These are phyloP conservation scores for Diarsia mendica DNA, from an alignment of 2,888 invertebrate genomes.

Conservation along the genomic window DNA sequence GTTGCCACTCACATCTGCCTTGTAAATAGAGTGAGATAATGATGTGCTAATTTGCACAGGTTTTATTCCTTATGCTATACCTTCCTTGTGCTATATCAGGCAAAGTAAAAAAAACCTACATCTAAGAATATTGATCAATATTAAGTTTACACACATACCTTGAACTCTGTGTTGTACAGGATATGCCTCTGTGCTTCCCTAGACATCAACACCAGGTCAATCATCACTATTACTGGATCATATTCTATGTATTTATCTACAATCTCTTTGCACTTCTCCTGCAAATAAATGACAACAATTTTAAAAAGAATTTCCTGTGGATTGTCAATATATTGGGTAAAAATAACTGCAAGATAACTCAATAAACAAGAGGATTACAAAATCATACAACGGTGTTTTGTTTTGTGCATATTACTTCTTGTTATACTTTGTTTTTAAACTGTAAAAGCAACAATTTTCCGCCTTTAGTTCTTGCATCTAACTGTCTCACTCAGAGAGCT, in stretches of 20 bases:
- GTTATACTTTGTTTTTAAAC: too few species aligned
- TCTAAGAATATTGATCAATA: not conserved
- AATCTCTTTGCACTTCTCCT: conserved; percentile 93
- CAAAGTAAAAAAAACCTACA: not conserved
- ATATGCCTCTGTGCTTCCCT: conserved; percentile 96
- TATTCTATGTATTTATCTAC: conserved; percentile 98
- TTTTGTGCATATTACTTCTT: too few species aligned
- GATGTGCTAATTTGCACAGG: not conserved
- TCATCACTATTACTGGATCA: conserved; percentile 96
- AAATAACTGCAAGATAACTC: not conserved
- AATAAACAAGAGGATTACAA: not conserved
- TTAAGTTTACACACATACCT: conserved; percentile 86
- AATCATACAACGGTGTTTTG: not conserved
- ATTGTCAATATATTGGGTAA: not conserved
- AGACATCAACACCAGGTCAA: conserved; percentile 95
- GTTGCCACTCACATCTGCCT: too few species aligned
- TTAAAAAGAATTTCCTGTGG: not conserved
- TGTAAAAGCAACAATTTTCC: too few species aligned
- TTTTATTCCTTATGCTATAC: not conserved
- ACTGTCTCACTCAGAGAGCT: too few species aligned
- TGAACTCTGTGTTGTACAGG: conserved; percentile 94
- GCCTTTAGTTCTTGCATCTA: too few species aligned
- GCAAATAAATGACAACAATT: conserved; percentile 69
- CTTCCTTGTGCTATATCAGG: not conserved
- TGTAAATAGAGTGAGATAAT: not conserved